Conservation (phyloP, 53 echinoderm and acorn worm species). For the Stichopus horrens region DNA sequence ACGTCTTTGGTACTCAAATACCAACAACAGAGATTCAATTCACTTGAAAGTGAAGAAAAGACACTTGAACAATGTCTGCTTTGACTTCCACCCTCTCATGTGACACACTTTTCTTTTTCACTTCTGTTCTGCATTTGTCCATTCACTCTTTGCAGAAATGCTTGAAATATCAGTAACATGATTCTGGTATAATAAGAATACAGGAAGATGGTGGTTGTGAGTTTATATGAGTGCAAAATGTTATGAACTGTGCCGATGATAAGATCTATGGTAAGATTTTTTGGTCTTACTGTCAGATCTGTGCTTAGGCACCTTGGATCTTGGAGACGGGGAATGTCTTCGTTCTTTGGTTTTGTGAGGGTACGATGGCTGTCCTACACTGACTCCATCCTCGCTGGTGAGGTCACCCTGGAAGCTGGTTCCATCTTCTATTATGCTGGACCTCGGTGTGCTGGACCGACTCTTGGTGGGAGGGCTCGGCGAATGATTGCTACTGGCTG, state of each 20-base stretch:
- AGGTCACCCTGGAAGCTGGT: conserved; percentile 67
- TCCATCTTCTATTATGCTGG: conserved; percentile 61
- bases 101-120: not conserved
- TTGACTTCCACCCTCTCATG: too few species aligned
- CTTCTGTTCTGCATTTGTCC: not conserved
- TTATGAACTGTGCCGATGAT: conserved; percentile 46
- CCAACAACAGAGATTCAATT: too few species aligned
- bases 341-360: conserved; percentile 16
- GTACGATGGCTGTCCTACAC: conserved; percentile 37
- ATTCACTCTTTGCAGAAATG: conserved; percentile 5
- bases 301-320: conserved; percentile 46
- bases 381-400: conserved; percentile 63
- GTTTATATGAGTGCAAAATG: conserved; percentile 17
- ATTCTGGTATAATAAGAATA: not conserved
- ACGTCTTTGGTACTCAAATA: too few species aligned
- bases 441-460: not conserved
- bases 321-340: not conserved
- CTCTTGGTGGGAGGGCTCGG: conserved; percentile 16
- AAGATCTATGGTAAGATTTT: conserved; percentile 38
- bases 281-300: conserved; percentile 39
- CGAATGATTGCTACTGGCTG: conserved; percentile 23
- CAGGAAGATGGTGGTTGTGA: not conserved
- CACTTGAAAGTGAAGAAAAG: too few species aligned
- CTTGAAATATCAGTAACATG: conserved; percentile 9
- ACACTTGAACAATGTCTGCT: too few species aligned